phyloP scores from a whole-genome alignment of 2,797 vertebrate genomes.

The Anguilla obscura region DNA sequence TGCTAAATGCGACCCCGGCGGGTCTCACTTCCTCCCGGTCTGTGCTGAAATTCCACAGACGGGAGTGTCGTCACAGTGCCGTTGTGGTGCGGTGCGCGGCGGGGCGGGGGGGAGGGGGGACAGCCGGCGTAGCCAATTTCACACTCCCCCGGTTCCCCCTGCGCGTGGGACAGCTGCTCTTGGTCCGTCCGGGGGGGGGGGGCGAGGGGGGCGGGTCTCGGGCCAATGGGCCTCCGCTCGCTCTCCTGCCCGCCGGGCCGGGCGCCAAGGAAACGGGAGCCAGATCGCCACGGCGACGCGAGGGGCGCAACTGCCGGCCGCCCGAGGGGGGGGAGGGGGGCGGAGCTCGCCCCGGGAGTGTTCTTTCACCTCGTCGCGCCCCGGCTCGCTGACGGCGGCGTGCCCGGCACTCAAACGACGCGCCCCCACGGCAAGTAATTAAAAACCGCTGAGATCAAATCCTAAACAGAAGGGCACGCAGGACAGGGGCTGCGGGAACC shows the following conservation, averaged over 20 bases:
- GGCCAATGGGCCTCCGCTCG: not conserved
- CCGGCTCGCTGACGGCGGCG: not conserved
- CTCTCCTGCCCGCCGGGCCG: not conserved
- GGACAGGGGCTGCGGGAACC: not conserved
- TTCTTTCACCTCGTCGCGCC: not conserved
- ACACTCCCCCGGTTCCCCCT: constrained; percentile 72
- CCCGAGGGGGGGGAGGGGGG: not conserved
- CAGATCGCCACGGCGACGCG: not conserved
- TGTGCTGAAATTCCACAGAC: not conserved
- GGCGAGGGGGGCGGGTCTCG: too few species aligned
- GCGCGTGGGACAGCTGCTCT: constrained; percentile 63
- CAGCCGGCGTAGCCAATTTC: constrained; percentile 70
- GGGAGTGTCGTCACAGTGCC: not conserved
- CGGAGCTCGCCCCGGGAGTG: not conserved
- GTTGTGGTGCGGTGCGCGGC: constrained; percentile 52
- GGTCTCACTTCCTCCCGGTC: too few species aligned
- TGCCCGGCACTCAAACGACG: not conserved
- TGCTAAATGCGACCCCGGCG: not conserved
- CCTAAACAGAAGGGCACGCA: not conserved
- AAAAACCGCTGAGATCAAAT: not conserved
- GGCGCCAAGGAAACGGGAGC: not conserved
- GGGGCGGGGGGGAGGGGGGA: constrained; percentile 16
- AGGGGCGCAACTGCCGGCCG: not conserved
- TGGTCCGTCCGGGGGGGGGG: constrained; percentile 10
- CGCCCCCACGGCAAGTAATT: not conserved